Evolutionary conservation across 1,140 invertebrate species (phyloP), one percentile per base, ranked within the genome.

Genomic region (Paracyclopina nana): DNA sequence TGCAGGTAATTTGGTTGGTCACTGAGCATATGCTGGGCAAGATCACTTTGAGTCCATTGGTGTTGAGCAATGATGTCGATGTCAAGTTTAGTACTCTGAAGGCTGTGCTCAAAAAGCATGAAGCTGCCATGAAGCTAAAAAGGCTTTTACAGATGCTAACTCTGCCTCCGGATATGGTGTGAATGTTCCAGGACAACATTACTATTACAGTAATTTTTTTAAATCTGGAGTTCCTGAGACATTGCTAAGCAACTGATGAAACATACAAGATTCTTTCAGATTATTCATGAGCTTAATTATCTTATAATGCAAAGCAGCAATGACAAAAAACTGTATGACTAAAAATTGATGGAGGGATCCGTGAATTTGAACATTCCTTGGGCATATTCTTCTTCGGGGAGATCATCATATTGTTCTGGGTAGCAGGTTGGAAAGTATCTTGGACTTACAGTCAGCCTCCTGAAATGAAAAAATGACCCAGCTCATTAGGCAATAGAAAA

Each of bases 1-100:
- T 80, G 38, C 76, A 85, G 27, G 50, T 71, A 4, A 67, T 72
- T 11, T 64, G 74, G 42, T 65, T 94, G 14, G 80, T 95, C 12
- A 87, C 83, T 6, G 83, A 91, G 61, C 87, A 95, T 60, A 86
- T 90, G 74, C 79, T 78, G 55, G 88, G 86, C 0, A 85, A 87
- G 66, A 73, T 79, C 44, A 79, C 80, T 45, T 65, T 84, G n/a
- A 78, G 74, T 62, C 80, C 82, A 1, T 66, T 84, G 40, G 75
- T 74, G 57, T 63, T 86, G n/a, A n/a, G n/a, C 43, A 79, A 81
- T 0, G 66, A 69, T 30, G 77, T 18, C 14, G 16, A 14, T 57
- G 78, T 83, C 66, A n/a, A n/a, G n/a, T n/a, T n/a, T n/a, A n/a
- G n/a, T n/a, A n/a, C n/a, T n/a, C n/a, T n/a, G n/a, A 77, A 84